Base-by-base conservation (phyloP, 2,113 vertebrate species). In the Aphyosemion australe region DNA sequence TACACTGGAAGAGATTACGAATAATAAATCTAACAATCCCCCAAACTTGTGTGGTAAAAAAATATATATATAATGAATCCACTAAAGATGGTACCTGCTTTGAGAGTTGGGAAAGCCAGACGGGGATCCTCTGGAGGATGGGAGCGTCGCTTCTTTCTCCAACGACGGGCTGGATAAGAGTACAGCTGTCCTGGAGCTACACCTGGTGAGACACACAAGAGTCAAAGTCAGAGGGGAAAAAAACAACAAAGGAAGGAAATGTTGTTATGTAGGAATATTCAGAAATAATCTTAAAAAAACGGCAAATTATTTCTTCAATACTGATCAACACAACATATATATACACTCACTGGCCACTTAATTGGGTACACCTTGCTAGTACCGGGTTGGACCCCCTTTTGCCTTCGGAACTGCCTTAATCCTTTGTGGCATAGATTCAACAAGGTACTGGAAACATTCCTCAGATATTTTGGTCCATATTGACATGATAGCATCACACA, bases 151-250 rank as follows among this genome's bases (percentile, higher is more conserved):
- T 95, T 98, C 88, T 99, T 99, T 65, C 97, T 88, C 97, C 97
- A 99, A 70, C 97, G 95, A 0, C 97, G 94, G 0, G 97, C 96
- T 0, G 97, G 97, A 59, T 99, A 99, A 1, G 95, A 96, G 71
- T 98, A 99, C 10, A 99, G 91, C 90, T 99, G 97, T 7, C 97
- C 97, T 0, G 97, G 96, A 1, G 96, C 97, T 31, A 95, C 88
- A 34, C 96, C 96, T 98, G 50, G 8, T 37, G 51, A 50, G 6
- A 49, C 8, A 74, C 5, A 63, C 11, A 53, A 34, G 8, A 31
- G 16, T 6, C 12, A 32, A 50, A 45, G 4, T 18, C 1, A 8
- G 6, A 31, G 12, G 14, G n/a, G 4, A 64, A 11, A 18, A 50
- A 26, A 5, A 56, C 26, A 52, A 16, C 9, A 32, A n/a, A 18